phyloP scores from a whole-genome alignment of 1,140 invertebrate species.

The Eriocheir sinensis region DNA sequence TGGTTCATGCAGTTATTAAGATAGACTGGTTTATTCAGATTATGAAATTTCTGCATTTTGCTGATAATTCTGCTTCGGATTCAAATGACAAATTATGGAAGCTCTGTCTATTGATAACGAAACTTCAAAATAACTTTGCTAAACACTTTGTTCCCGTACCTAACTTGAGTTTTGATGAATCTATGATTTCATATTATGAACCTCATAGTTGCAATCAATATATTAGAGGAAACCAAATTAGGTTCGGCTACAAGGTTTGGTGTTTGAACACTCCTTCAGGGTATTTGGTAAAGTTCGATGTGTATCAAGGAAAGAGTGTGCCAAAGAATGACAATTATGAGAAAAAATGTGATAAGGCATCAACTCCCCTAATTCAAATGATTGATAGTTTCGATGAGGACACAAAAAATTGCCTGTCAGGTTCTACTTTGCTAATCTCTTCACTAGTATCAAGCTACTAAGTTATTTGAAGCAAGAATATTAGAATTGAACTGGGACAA shows the following conservation, averaged over 20 bases:
- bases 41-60: too few relatives aligned
- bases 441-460: conserved; percentile 25
- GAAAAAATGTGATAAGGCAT: background rate
- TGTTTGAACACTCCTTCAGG: too few relatives aligned
- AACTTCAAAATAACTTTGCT: background rate
- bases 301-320: too few relatives aligned
- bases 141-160: conserved; percentile 31
- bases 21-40: conserved; percentile 19
- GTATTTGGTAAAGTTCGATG: too few relatives aligned
- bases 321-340: background rate
- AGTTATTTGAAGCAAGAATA: background rate
- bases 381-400: too few relatives aligned
- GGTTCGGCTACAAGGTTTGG: background rate
- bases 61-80: background rate
- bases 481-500: background rate
- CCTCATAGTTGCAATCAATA: conserved; percentile 30
- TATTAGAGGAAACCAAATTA: conserved; percentile 30
- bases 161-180: conserved; percentile 44
- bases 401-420: background rate
- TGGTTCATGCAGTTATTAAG: conserved; percentile 21
- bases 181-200: conserved; percentile 32
- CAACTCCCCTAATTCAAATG: too few relatives aligned
- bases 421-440: background rate
- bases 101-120: background rate
- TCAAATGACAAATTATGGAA: background rate